Base-by-base conservation (phyloP, 23 tunicate species). In the Halocynthia aurantium region DNA sequence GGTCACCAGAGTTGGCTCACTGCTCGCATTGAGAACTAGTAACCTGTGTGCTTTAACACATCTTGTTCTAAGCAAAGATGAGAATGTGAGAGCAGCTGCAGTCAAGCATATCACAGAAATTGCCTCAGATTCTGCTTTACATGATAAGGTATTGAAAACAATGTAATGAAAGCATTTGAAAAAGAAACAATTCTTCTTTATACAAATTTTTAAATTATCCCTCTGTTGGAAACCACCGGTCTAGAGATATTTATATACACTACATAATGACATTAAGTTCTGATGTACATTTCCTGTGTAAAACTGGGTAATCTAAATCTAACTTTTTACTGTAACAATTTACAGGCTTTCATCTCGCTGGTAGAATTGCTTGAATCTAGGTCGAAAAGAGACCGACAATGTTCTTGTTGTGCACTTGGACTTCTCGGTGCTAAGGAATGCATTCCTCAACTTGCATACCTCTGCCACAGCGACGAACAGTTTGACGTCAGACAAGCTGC, bases 21-120 rank as follows among this genome's bases (percentile, higher is more conserved):
- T 92, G 10, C 93, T 92, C 17, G 98, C 98, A 15, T 64, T 92
- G 8, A 76, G 82, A 18, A 79, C 77, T 57, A 82, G 88, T 74
- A 92, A 92, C 57, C 69, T 92, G 66, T 78, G 93, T 12, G 96
- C 91, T 18, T 79, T 94, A 20, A 76, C 99, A 7, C 87, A 84
- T 55, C 70, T 94, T 17, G 82, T 94, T 6, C 91, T 94, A 21
- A 88, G 78, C 56, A 5, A 52, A 11, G 86, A 88, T 53, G 65
- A 71, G 22, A 49, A 56, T 20, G 61, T 94, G 58, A 63, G 95
- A 20, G 71, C 84, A 12, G 91, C 99, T 12, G 96, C 99, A 6
- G 99, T 96, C 6, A 96, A 91, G 53, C 99, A 88, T 63, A 82
- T 94, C 55, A 77, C 65, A 11, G 91, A 88, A 53, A 84, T 94